A percentile compares a stretch with the other conserved stretches of the same genome.
Conservation (phyloP, 1,140 invertebrate genomes). For the Temnothorax longispinosus region DNA sequence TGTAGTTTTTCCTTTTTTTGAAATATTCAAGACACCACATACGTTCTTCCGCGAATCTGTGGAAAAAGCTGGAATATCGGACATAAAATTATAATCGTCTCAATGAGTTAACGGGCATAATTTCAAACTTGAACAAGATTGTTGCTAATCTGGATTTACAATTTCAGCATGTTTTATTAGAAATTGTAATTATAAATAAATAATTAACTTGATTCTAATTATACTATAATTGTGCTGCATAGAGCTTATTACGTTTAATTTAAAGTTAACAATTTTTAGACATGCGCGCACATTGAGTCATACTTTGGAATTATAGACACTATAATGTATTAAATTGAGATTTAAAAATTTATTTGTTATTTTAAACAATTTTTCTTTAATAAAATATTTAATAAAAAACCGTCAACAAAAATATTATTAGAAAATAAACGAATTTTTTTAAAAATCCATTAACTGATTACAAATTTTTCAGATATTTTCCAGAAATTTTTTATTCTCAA, state of each 20-base stretch:
- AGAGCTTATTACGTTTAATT: background rate
- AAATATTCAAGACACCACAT: slow-evolving; percentile 15
- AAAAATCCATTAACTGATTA: background rate
- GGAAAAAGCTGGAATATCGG: background rate
- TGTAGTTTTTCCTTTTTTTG: background rate
- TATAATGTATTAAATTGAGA: background rate
- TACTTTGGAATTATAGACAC: background rate
- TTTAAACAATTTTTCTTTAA: background rate
- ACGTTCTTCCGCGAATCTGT: background rate
- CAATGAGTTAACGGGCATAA: background rate
- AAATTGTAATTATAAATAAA: background rate
- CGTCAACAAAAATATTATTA: background rate
- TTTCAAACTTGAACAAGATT: background rate
- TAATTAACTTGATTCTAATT: background rate
- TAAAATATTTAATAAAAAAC: background rate
- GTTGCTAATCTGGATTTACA: background rate
- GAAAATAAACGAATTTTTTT: background rate
- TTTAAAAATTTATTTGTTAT: background rate
- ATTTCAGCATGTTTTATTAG: background rate
- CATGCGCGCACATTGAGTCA: background rate
- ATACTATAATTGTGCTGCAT: background rate
- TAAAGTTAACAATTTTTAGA: background rate
- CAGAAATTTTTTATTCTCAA: background rate
- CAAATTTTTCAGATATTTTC: background rate
- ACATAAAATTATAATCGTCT: background rate